Percentiles rank a stretch among this genome's conserved stretches.
These are phyloP conservation scores for Gymnoscopelus braueri DNA, from an alignment of 2,797 vertebrate genomes.

Conservation along the genomic window DNA sequence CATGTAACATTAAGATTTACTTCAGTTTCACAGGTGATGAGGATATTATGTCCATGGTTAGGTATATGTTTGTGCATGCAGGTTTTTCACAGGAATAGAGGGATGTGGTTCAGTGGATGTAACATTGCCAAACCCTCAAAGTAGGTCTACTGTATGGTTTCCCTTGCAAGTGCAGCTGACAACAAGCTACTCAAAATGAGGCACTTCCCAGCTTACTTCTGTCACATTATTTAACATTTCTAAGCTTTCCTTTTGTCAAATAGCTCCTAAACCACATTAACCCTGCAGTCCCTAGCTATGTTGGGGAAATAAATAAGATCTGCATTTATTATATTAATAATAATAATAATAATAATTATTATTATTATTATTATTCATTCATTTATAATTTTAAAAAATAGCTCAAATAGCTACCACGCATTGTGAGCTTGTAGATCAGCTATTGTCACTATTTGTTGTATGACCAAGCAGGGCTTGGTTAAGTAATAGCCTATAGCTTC, in stretches of 20 bases:
- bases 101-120: constrained; percentile 62
- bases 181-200: constrained; percentile 18
- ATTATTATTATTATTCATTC: no score
- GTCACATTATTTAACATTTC: neutral
- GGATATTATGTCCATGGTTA: constrained; percentile 24
- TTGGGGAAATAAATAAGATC: no score
- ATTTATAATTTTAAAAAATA: no score
- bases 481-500: no score
- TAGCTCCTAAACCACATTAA: neutral
- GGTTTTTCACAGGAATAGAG: constrained; percentile 61
- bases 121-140: constrained; percentile 61
- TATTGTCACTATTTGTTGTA: neutral
- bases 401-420: neutral
- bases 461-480: no score
- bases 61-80: constrained; percentile 29
- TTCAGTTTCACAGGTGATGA: constrained; percentile 1
- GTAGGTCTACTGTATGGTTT: constrained; percentile 33
- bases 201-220: neutral
- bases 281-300: no score
- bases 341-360: no score
- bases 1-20: no score
- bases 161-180: constrained; percentile 53
- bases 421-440: neutral
- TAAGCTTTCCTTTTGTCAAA: neutral
- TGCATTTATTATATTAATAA: no score